phyloP scores from a whole-genome alignment of 2,888 invertebrate species.

The Entomobrya proxima region DNA sequence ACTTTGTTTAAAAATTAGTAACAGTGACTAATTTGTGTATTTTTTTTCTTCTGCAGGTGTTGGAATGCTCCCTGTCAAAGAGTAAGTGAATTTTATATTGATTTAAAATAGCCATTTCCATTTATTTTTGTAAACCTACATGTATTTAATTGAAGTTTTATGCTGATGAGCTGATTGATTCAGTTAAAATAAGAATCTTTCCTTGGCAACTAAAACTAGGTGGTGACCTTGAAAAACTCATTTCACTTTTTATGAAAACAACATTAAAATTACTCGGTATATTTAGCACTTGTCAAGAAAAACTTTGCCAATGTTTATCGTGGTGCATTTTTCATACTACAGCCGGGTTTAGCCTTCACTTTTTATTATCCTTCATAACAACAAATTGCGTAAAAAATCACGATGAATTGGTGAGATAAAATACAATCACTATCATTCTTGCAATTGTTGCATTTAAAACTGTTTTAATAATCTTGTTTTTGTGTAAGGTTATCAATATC shows the following conservation, averaged over 20 bases:
- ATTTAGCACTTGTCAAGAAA: too few relatives aligned
- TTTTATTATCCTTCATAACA: too few relatives aligned
- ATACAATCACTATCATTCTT: neutral
- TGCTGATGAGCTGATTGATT: neutral
- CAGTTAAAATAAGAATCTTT: neutral
- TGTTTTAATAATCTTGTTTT: neutral
- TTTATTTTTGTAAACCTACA: neutral
- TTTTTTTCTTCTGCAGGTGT: conserved; percentile 83
- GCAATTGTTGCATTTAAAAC: neutral
- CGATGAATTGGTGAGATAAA: too few relatives aligned
- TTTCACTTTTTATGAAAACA: conserved; percentile 58
- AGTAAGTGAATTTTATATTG: conserved; percentile 84
- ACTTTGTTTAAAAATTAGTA: neutral
- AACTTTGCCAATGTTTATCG: too few relatives aligned
- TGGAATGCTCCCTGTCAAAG: conserved; percentile 95
- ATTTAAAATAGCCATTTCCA: neutral
- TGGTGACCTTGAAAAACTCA: conserved; percentile 61
- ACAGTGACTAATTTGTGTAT: neutral
- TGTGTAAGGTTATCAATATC: neutral
- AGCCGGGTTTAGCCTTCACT: too few relatives aligned
- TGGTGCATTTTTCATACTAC: too few relatives aligned
- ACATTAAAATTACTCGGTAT: neutral
- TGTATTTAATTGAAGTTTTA: neutral
- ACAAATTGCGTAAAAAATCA: conserved; percentile 16
- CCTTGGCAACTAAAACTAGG: conserved; percentile 27